These are phyloP conservation scores for Anolis apletophallus DNA, from an alignment of 2,797 vertebrate genomes.

Conservation along the genomic window DNA sequence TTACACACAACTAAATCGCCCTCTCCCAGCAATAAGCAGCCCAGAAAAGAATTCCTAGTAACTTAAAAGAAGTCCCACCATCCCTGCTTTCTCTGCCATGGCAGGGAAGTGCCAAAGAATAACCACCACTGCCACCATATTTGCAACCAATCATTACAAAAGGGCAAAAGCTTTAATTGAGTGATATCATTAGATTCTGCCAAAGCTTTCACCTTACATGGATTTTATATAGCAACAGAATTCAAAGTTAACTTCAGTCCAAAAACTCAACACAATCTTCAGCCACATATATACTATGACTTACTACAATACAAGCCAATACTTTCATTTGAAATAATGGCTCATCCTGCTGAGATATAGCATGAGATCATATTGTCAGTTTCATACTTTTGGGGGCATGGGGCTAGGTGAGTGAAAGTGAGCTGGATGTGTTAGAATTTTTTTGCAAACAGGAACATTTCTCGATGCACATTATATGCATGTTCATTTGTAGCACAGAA, in stretches of 20 bases:
- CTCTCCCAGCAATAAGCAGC: too few species aligned
- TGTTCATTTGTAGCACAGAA: conserved; percentile 47
- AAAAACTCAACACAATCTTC: conserved; percentile 36
- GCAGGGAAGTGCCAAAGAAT: too few species aligned
- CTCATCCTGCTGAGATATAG: conserved; percentile 52
- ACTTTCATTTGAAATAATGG: conserved; percentile 66
- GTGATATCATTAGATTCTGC: conserved; percentile 27
- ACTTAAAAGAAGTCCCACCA: too few species aligned
- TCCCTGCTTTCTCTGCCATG: too few species aligned
- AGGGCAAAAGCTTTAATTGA: background rate
- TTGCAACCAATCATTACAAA: too few species aligned
- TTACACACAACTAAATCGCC: too few species aligned
- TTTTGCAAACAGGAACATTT: conserved; percentile 51
- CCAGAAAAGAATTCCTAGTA: too few species aligned
- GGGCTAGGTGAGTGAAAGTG: background rate
- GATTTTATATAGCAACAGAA: conserved; percentile 43
- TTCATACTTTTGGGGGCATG: conserved; percentile 38
- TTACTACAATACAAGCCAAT: conserved; percentile 51
- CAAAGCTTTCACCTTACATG: conserved; percentile 37
- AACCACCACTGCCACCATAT: too few species aligned
- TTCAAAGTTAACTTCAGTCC: conserved; percentile 45
- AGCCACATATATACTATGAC: conserved; percentile 1
- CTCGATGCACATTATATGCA: conserved; percentile 22
- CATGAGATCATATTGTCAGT: conserved; percentile 59
- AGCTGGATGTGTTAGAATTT: conserved; percentile 11